Percentiles rank a stretch among this genome's conserved stretches.
Evolutionary conservation across 2,113 vertebrate species (phyloP).

Genomic region (Myanophis thanlyinensis): DNA sequence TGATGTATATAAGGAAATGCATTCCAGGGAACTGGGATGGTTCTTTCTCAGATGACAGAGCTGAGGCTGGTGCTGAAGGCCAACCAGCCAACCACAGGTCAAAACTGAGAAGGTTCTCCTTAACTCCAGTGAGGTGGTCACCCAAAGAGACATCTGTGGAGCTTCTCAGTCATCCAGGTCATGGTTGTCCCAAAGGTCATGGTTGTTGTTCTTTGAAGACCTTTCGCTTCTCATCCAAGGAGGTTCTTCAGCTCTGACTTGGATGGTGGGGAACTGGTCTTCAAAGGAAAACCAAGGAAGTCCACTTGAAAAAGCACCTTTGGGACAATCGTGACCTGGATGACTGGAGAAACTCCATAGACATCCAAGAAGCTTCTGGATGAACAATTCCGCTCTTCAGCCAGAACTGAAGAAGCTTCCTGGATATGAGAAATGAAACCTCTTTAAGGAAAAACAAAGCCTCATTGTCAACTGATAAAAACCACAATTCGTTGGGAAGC

Average conservation of each 20-base stretch:
- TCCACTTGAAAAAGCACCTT: no score
- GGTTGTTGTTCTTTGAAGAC: background rate
- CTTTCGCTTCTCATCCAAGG: background rate
- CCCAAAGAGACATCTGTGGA: background rate
- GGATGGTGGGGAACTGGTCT: no score
- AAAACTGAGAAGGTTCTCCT: background rate
- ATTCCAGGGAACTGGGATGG: background rate
- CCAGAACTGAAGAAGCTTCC: background rate
- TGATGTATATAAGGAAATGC: background rate
- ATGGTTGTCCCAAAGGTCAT: background rate
- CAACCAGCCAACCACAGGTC: background rate
- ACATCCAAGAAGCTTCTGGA: background rate
- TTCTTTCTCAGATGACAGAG: background rate
- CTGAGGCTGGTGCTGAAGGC: background rate
- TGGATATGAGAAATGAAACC: background rate
- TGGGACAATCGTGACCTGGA: no score
- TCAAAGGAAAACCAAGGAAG: no score
- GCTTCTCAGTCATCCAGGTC: background rate
- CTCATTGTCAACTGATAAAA: background rate
- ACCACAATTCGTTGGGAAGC: background rate
- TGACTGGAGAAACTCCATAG: no score
- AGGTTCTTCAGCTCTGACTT: background rate
- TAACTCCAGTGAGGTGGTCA: background rate
- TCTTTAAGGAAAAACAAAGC: background rate
- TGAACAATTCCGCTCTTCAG: background rate